phyloP scores from a whole-genome alignment of 2,797 vertebrate species.

The Sebastes glaucus region DNA sequence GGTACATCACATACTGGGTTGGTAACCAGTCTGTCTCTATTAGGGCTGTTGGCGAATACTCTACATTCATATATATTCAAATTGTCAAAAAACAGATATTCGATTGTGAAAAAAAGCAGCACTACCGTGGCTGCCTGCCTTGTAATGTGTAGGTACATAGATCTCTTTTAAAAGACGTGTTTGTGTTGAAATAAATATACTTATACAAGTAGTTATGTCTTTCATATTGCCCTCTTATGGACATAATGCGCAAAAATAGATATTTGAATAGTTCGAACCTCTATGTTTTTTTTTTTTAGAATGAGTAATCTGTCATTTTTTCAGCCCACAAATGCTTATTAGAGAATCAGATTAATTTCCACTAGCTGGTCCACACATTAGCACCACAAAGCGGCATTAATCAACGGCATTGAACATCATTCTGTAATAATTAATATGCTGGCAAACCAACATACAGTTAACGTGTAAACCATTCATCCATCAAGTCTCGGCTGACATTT shows the following conservation, averaged over 20 bases:
- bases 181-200: not conserved
- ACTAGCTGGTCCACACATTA: not conserved
- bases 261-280: not conserved
- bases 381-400: not conserved
- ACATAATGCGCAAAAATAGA: not conserved
- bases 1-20: not conserved
- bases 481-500: not conserved
- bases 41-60: too few species aligned
- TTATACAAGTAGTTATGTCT: not conserved
- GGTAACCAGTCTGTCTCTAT: not conserved
- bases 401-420: not conserved
- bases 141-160: too few species aligned
- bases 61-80: not conserved
- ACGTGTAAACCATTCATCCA: conserved; percentile 16
- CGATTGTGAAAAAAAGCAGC: too few species aligned
- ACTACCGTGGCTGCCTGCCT: too few species aligned
- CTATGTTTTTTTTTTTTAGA: too few species aligned
- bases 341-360: not conserved
- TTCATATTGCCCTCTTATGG: not conserved
- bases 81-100: not conserved
- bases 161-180: too few species aligned
- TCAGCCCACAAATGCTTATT: not conserved
- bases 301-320: too few species aligned
- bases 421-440: not conserved
- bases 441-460: not conserved